Conservation (phyloP, 2,113 vertebrate genomes). For the Cisticola juncidis region DNA sequence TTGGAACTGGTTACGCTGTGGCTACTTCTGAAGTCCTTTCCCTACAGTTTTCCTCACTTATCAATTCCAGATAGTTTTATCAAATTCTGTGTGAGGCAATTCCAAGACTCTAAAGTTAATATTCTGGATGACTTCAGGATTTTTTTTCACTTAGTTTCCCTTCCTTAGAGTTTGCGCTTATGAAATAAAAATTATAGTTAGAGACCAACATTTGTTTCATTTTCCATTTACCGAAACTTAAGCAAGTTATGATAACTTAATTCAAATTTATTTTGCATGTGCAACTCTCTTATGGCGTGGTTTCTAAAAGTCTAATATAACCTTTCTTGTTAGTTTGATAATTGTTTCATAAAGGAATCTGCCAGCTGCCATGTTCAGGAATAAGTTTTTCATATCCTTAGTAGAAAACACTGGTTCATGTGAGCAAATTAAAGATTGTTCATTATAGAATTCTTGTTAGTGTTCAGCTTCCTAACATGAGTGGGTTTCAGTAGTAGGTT, state of each 20-base stretch:
- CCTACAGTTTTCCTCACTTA: not conserved
- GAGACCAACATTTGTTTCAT: not conserved
- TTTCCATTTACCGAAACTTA: not conserved
- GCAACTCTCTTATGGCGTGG: not conserved
- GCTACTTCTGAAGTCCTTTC: not conserved
- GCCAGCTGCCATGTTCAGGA: not conserved
- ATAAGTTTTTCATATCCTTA: not conserved
- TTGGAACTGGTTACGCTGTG: not conserved
- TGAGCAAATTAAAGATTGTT: not conserved
- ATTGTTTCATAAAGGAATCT: not conserved
- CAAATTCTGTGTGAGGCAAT: not conserved
- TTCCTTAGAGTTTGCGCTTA: not conserved
- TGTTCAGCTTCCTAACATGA: not conserved
- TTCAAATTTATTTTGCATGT: not conserved
- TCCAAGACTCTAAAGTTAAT: not conserved
- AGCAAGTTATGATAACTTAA: not conserved
- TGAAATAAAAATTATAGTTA: not conserved
- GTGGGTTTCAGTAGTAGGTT: not conserved
- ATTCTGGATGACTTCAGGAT: not conserved
- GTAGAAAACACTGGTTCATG: not conserved
- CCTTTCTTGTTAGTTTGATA: not conserved
- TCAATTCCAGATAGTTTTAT: not conserved
- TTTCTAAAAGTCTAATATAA: not conserved
- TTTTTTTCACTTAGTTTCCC: not conserved
- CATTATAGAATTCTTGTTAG: not conserved